Base-by-base conservation (phyloP, 1,140 invertebrate species). In the Neodiprion virginianus region DNA sequence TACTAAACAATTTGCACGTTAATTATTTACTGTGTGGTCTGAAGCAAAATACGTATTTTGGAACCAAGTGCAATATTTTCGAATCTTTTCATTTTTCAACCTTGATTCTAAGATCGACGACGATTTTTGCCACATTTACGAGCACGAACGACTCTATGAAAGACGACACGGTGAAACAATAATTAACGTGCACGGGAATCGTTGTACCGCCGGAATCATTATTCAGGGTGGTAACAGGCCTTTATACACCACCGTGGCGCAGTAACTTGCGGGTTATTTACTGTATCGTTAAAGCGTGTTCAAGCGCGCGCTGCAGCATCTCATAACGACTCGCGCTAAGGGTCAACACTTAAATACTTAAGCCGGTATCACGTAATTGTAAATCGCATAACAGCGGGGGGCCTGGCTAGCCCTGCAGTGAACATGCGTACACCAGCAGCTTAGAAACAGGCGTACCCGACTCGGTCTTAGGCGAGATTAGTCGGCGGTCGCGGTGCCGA, bases 201-300 rank as follows among this genome's bases (percentile, higher is more conserved):
- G 53, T 61, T 17, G n/a, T 61, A 17, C 28, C 5, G 28, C 28
- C 53, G 53, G 11, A 61, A 61, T 61, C 53, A 61, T 61, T 61
- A 61, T 61, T 17, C 11, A 12, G 53, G 53, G 53, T 61, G 53
- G 53, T 8, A 61, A 61, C 53, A 40, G 53, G 53, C 4, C 5
- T 61, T 61, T 61, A 8, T 61, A 61, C 53, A 61, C 7, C 4
- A 40, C 28, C 28, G 28, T 12, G n/a, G 53, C 5, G 53, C 53
- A 61, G 11, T 61, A 61, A 61, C 53, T 61, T 17, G 53, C 53
- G n/a, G 8, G 53, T 61, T 61, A 61, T 61, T 61, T 61, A 61
- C 53, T 61, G 53, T 61, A 61, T 61, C 53, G 53, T 61, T 40
- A 61, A 61, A 61, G 53, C 8, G 53, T 61, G 53, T 61, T 61